Percentiles rank a stretch among this genome's conserved stretches.
phyloP scores from a whole-genome alignment of 1,140 invertebrate species.

The Whitmania pigra region DNA sequence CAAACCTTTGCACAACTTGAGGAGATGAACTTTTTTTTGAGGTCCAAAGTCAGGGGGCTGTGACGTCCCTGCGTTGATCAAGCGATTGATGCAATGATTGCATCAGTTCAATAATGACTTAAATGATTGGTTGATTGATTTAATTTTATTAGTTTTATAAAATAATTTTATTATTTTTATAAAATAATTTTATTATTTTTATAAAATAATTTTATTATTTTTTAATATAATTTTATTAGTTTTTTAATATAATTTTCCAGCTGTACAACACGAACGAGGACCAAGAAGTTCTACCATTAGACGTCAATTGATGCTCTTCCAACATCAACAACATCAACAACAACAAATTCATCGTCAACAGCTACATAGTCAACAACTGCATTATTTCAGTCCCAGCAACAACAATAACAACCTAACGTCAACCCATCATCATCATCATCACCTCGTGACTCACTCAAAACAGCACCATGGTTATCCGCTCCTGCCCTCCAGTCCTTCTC shows the following conservation, averaged over 20 bases:
- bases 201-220: not conserved
- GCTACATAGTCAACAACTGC: not conserved
- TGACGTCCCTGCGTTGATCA: too few species aligned
- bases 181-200: not conserved
- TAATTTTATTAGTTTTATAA: not conserved
- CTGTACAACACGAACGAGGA: constrained; percentile 92
- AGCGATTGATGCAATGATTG: too few species aligned
- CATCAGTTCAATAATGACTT: too few species aligned
- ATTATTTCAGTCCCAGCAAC: constrained; percentile 8
- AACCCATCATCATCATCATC: constrained; percentile 3
- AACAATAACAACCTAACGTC: not conserved
- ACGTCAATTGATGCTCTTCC: constrained; percentile 63
- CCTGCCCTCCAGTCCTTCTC: not conserved
- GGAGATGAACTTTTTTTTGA: too few species aligned
- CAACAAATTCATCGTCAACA: constrained; percentile 9
- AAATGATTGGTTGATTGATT: too few species aligned
- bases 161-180: too few species aligned
- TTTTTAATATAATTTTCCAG: constrained; percentile 44
- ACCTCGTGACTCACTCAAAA: not conserved
- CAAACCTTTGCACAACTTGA: too few species aligned
- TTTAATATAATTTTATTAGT: too few species aligned
- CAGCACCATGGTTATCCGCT: not conserved
- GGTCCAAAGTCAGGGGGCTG: too few species aligned
- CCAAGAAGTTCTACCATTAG: constrained; percentile 80
- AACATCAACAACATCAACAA: not conserved